Evolutionary conservation across 2,113 vertebrate species (phyloP), one percentile per base, ranked within the genome.

Genomic region (Cephalopterus ornatus): DNA sequence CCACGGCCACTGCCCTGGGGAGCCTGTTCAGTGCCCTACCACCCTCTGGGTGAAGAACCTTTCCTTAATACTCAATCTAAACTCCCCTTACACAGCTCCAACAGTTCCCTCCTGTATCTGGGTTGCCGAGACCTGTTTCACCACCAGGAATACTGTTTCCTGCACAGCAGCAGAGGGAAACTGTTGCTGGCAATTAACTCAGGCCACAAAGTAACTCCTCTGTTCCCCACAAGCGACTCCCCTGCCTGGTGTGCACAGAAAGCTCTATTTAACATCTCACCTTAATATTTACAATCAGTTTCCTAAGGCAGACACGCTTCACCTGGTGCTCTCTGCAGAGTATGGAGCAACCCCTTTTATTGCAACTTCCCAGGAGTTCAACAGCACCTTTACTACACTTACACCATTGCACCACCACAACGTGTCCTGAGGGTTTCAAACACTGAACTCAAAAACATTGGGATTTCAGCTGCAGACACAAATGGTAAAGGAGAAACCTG

Each of bases 231-330:
- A 52, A 26, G 27, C 58, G 72, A 7, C 17, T 26, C 37, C 32
- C 18, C 37, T 6, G 10, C 33, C 63, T 10, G 33, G 2, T 7
- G 24, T 2, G 2, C 4, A 9, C 24, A 72, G 21, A 56, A 70
- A 33, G 35, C 76, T 61, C 39, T 46, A 50, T 23, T n/a, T 5
- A 41, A 59, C 26, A 28, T 2, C 37, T 46, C 66, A 33, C 27
- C 26, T 56, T 15, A 49, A 1, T 3, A 49, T 35, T 76, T 87
- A 21, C 46, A 22, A 59, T 19, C 33, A 33, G 7, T 32, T 72
- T 63, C 49, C 59, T 46, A 39, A 30, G 35, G n/a, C 59, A 44
- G 62, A 42, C 3, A 14, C 0, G 0, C 22, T 55, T 37, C 63
- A 73, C 55, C 39, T 76, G 30, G 6, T 5, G 56, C 28, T 35